phyloP scores from a whole-genome alignment of 92 coral and sea anemone genomes.

The Bergia puertoricense region DNA sequence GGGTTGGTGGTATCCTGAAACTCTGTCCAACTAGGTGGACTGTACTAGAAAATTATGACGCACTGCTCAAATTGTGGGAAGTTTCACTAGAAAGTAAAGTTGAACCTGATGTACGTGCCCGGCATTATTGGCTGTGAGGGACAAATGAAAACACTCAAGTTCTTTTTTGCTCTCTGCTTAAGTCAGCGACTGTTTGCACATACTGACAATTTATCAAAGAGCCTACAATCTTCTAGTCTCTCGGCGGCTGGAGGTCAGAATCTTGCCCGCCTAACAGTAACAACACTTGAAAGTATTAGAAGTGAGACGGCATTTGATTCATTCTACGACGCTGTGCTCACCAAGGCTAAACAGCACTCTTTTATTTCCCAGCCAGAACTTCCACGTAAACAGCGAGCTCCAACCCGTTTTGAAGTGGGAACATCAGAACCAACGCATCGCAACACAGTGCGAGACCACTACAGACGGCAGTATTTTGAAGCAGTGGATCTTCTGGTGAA shows the following conservation, averaged over 20 bases:
- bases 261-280: slow-evolving; percentile 41
- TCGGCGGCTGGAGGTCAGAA: slow-evolving; percentile 44
- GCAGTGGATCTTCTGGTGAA: too few species aligned
- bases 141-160: background rate
- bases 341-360: slow-evolving; percentile 50
- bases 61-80: slow-evolving; percentile 48
- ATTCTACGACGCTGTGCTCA: slow-evolving; percentile 40
- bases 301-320: slow-evolving; percentile 47
- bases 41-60: slow-evolving; percentile 39
- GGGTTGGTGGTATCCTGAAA: slow-evolving; percentile 20
- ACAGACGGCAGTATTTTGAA: too few species aligned
- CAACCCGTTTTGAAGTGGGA: too few species aligned
- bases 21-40: slow-evolving; percentile 65
- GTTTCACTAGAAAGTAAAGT: slow-evolving; percentile 30
- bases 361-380: slow-evolving; percentile 3
- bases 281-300: slow-evolving; percentile 47
- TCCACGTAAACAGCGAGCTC: too few species aligned
- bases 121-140: slow-evolving; percentile 36
- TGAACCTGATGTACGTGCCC: slow-evolving; percentile 47
- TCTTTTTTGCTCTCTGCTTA: slow-evolving; percentile 21
- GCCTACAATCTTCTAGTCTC: slow-evolving; percentile 37
- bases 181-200: slow-evolving; percentile 36
- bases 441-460: too few species aligned
- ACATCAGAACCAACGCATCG: too few species aligned
- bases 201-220: slow-evolving; percentile 47